Percentiles rank a stretch among this genome's conserved stretches.
phyloP scores from a whole-genome alignment of 1,140 invertebrate species.

The Hylaeus anthracinus region DNA sequence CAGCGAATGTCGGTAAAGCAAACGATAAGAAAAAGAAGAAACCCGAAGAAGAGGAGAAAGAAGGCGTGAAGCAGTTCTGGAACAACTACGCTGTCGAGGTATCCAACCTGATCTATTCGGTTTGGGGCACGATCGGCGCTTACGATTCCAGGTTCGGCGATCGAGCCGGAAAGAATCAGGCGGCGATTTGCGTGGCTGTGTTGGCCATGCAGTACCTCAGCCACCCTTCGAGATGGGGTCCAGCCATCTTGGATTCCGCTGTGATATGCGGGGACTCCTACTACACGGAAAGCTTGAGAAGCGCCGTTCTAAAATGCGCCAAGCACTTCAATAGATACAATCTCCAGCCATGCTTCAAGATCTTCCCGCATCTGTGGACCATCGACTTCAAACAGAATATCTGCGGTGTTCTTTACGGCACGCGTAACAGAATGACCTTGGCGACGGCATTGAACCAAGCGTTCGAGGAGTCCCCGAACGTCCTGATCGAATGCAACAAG shows the following conservation, averaged over 20 bases:
- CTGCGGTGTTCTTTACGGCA: conserved; percentile 72
- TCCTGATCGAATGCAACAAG: conserved; percentile 70
- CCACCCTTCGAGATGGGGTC: conserved; percentile 73
- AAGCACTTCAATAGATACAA: conserved; percentile 68
- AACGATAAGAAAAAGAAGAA: conserved; percentile 46
- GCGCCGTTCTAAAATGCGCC: conserved; percentile 2
- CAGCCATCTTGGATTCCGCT: conserved; percentile 73
- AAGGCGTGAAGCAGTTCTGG: conserved; percentile 59
- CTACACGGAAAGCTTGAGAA: conserved; percentile 72
- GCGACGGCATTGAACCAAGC: conserved; percentile 49
- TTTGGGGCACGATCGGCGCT: conserved; percentile 75
- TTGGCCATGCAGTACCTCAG: conserved; percentile 71
- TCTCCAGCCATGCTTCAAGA: conserved; percentile 67
- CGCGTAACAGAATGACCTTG: conserved; percentile 45
- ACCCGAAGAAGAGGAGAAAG: not conserved
- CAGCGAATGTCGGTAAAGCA: conserved; percentile 21
- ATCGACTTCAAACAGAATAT: conserved; percentile 64
- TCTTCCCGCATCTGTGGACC: conserved; percentile 72
- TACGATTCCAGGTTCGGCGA: conserved; percentile 70
- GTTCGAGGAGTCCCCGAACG: conserved; percentile 51
- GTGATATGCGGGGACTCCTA: conserved; percentile 74
- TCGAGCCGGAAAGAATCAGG: conserved; percentile 71
- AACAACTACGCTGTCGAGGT: conserved; percentile 75
- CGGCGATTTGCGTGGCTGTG: conserved; percentile 70
- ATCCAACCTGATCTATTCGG: conserved; percentile 71